Evolutionary conservation across 1,140 invertebrate species (phyloP), one percentile per base, ranked within the genome.

Genomic region (Bicyclus anynana): DNA sequence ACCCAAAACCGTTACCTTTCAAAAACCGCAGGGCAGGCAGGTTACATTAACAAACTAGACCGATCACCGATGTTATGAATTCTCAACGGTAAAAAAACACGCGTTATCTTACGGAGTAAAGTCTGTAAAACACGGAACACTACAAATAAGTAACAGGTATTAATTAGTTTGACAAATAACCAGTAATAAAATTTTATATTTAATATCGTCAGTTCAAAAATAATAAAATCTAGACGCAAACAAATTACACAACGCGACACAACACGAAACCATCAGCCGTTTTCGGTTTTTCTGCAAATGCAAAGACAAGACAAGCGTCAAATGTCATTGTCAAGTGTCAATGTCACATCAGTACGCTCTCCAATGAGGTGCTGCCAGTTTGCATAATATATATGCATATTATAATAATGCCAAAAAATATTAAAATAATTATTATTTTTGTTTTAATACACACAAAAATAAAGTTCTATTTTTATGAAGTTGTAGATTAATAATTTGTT

Each of bases 21-120:
- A 74, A 79, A 82, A 81, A 12, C 69, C 79, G 74, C 74, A 75
- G 73, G 74, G 62, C 61, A 76, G 68, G 63, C 80, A 81, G 72
- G 77, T 79, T 76, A 74, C 80, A 79, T 75, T 81, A 83, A 87
- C 78, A 79, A 84, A 77, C 74, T 84, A 81, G 70, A 73, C 74
- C 74, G 69, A 69, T 67, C 69, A 73, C 74, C 74, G 69, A 69
- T 67, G 68, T 67, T 70, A 67, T 63, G 60, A 70, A 72, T 59
- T 61, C 21, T 54, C 42, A 69, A 69, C 58, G 71, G 67, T 62
- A 73, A 80, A 70, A 71, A 74, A 62, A 66, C 72, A 74, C 70
- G 57, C 66, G 65, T 58, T 67, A 62, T 57, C 61, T 66, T 71
- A 72, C 68, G 69, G 53, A 66, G 64, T 59, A 69, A 77, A 47